Evolutionary conservation across 2,113 vertebrate species (phyloP).

Genomic region (Corvus moneduloides): DNA sequence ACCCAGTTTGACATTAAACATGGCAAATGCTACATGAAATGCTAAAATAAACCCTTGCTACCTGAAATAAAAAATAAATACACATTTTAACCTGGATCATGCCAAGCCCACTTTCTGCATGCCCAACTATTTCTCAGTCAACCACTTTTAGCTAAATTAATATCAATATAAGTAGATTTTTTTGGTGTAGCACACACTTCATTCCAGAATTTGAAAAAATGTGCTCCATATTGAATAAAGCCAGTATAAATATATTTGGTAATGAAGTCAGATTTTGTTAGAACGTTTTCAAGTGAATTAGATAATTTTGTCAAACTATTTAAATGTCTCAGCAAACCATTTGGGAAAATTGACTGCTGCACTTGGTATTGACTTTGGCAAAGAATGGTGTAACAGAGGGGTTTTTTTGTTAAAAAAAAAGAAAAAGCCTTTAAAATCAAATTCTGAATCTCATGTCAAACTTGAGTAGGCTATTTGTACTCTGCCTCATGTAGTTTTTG

Average conservation of each 20-base stretch:
- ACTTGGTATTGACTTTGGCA: conserved; percentile 92
- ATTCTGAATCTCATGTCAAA: conserved; percentile 78
- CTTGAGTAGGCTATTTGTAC: conserved; percentile 77
- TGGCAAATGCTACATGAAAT: background rate
- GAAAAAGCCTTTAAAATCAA: conserved; percentile 80
- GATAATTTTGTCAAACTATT: conserved; percentile 98
- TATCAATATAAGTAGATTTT: conserved; percentile 56
- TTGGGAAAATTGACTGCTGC: conserved; percentile 85
- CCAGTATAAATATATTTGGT: conserved; percentile 95
- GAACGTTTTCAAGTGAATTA: conserved; percentile 87
- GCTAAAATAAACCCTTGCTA: conserved; percentile 32
- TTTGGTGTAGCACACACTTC: conserved; percentile 36
- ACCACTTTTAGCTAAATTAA: conserved; percentile 57
- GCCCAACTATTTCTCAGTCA: conserved; percentile 48
- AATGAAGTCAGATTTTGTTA: conserved; percentile 93
- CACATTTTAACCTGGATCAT: background rate
- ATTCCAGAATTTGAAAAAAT: conserved; percentile 34
- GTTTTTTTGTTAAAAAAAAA: conserved; percentile 54
- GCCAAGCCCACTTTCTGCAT: conserved; percentile 38
- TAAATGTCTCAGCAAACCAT: conserved; percentile 88
- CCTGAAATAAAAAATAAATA: conserved; percentile 50
- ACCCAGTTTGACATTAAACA: background rate
- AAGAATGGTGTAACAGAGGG: conserved; percentile 66
- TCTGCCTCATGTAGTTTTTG: conserved; percentile 63
- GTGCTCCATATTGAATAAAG: conserved; percentile 55